Percentiles rank a stretch among this genome's conserved stretches.
Conservation (phyloP, 2,888 invertebrate species). For the Plagodis dolabraria region DNA sequence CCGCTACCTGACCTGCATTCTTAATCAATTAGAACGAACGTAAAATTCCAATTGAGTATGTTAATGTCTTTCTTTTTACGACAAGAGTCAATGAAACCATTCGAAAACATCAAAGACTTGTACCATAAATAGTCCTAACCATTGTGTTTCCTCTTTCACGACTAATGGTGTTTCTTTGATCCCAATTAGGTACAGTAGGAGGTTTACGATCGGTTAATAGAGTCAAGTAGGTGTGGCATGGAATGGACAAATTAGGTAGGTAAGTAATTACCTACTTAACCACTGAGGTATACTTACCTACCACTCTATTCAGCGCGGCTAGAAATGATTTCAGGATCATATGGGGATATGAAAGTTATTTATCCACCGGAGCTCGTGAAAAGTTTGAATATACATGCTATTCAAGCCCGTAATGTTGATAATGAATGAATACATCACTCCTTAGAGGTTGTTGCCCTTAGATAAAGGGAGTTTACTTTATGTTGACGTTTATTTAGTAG, state of each 20-base stretch:
- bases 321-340: too few relatives aligned
- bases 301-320: too few relatives aligned
- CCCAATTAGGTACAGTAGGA: conserved; percentile 16
- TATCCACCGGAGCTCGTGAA: conserved; percentile 10
- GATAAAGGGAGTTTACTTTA: conserved; percentile 23
- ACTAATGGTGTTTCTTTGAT: conserved; percentile 28
- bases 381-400: conserved; percentile 14
- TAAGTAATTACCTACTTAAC: neutral
- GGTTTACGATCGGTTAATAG: conserved; percentile 15
- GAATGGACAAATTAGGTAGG: conserved; percentile 3
- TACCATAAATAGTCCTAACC: conserved; percentile 5
- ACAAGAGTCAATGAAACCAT: conserved; percentile 13
- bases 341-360: neutral
- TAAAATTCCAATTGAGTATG: neutral
- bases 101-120: conserved; percentile 15
- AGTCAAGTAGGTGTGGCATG: neutral
- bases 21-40: neutral
- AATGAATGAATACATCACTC: conserved; percentile 21
- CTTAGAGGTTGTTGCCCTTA: conserved; percentile 27
- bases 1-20: neutral
- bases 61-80: neutral
- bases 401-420: conserved; percentile 20
- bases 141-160: conserved; percentile 15
- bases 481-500: conserved; percentile 6
- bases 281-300: too few relatives aligned